phyloP scores from a whole-genome alignment of 2,797 vertebrate species.

The Sebastes variabilis region DNA sequence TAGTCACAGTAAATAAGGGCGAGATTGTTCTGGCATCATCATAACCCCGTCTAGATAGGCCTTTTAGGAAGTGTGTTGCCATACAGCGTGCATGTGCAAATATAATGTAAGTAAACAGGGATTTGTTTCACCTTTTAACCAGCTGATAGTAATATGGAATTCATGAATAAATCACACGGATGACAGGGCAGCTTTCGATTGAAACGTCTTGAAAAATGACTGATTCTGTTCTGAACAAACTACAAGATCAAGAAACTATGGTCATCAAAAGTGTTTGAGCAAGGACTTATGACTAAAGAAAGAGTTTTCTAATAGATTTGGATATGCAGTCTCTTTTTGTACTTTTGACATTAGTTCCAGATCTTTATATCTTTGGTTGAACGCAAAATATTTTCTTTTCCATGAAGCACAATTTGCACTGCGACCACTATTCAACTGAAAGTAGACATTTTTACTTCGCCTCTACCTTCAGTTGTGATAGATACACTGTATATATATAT shows the following conservation, averaged over 20 bases:
- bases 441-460: neutral
- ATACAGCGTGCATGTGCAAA: neutral
- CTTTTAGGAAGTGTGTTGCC: neutral
- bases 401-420: too few species aligned
- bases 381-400: too few species aligned
- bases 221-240: too few species aligned
- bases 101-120: neutral
- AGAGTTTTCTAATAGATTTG: too few species aligned
- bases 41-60: neutral
- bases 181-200: neutral
- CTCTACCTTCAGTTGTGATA: neutral
- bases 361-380: too few species aligned
- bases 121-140: neutral
- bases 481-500: neutral
- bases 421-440: too few species aligned
- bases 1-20: constrained; percentile 40
- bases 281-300: too few species aligned
- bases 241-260: too few species aligned
- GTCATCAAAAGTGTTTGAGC: too few species aligned
- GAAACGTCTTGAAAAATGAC: neutral
- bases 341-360: too few species aligned
- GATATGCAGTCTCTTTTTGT: too few species aligned
- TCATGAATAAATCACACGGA: neutral
- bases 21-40: constrained; percentile 7
- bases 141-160: neutral